phyloP scores from a whole-genome alignment of 2,888 invertebrate genomes.

The Spodoptera exigua region DNA sequence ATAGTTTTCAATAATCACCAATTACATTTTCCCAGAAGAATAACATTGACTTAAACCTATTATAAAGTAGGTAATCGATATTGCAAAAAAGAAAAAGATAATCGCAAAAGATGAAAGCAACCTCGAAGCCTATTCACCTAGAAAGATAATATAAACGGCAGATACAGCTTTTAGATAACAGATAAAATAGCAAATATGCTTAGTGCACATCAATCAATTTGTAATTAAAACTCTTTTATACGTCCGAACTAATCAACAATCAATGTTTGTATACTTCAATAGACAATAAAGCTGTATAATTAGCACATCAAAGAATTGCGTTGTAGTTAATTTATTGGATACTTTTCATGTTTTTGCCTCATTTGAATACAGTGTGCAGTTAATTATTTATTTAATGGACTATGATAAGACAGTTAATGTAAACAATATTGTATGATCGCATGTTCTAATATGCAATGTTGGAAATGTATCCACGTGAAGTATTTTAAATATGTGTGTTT shows the following conservation, averaged over 20 bases:
- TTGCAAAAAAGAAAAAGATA: neutral
- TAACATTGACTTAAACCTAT: too few species aligned
- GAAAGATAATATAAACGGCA: constrained; percentile 32
- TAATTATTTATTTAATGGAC: constrained; percentile 27
- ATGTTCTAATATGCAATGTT: constrained; percentile 15
- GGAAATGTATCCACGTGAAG: too few species aligned
- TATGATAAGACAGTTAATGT: constrained; percentile 26
- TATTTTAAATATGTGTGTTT: too few species aligned
- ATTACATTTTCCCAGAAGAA: too few species aligned
- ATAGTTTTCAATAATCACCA: too few species aligned
- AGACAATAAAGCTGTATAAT: constrained; percentile 22
- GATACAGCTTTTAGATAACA: constrained; percentile 28
- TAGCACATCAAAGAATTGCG: constrained; percentile 57
- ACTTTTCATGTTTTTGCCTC: constrained; percentile 13
- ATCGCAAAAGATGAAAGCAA: neutral
- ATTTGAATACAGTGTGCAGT: constrained; percentile 39
- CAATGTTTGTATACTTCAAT: constrained; percentile 10
- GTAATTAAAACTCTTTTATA: constrained; percentile 15
- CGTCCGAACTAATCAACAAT: constrained; percentile 25
- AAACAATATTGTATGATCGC: constrained; percentile 25
- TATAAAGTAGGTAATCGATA: too few species aligned
- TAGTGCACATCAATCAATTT: constrained; percentile 6
- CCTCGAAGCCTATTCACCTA: constrained; percentile 10
- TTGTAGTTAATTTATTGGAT: constrained; percentile 51
- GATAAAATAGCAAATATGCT: constrained; percentile 11